Evolutionary conservation across 2,888 invertebrate genomes (phyloP), one percentile per base, ranked within the genome.

Genomic region (Atrina japonica): DNA sequence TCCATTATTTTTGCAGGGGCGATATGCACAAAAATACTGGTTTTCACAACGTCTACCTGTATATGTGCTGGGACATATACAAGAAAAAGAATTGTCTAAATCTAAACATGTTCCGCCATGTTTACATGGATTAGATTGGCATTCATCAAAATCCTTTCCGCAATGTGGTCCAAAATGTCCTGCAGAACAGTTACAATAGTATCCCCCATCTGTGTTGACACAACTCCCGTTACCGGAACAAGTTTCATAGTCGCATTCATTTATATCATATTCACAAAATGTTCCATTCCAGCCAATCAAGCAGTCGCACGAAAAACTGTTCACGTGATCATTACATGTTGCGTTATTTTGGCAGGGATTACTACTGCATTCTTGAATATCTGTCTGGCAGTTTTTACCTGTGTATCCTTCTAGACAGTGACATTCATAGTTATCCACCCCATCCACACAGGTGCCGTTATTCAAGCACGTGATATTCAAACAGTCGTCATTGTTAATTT

Each of bases 1-100:
- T 5, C 56, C 66, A 52, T 91, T 90, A 85, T 95, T 94, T 14
- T 94, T 92, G 5, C 89, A 88, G 49, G 83, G 87, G 5, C 81
- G 77, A 29, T 77, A 75, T 66, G 91, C 91, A 52, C 89, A 87
- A 68, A 89, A 85, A 40, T 83, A 80, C 65, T 89, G 86, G 21
- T 67, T 73, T 76, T 96, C 96, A 91, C 97, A 90, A 77, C 95
- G 95, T 59, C 92, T 88, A 16, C 97, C 97, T 53, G 94, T 93
- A 91, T 93, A 97, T 14, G 96, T 97, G 14, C 94, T 92, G 1
- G 94, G 93, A 84, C 97, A 97, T 21, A 40, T 21, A 50, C 69
- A 69, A 18, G 18, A 25, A 30, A 49, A 64, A 9, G 40, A 16
- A 23, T 16, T 41, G 6, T 40, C 45, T 3, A 41, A 23, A 45